Percentiles rank a stretch among this genome's conserved stretches.
Evolutionary conservation across 2,888 invertebrate species (phyloP).

Genomic region (Lasius platythorax): DNA sequence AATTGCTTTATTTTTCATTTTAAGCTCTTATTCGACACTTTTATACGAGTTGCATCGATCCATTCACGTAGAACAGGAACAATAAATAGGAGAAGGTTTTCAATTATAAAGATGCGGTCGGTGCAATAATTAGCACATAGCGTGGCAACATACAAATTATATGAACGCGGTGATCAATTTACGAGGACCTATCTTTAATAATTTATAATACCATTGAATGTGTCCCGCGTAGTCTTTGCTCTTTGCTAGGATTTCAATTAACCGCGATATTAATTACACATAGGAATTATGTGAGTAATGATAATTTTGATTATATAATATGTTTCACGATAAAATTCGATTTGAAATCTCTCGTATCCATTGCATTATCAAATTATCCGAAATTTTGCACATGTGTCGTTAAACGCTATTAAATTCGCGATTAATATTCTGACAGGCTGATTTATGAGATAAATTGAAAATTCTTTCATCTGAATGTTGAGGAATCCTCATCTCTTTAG

Average conservation of each 20-base stretch:
- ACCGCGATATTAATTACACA: conserved; percentile 41
- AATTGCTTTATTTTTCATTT: conserved; percentile 5
- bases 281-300: conserved; percentile 43
- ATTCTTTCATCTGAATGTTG: neutral
- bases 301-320: conserved; percentile 42
- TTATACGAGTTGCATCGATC: conserved; percentile 37
- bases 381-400: conserved; percentile 24
- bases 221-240: conserved; percentile 34
- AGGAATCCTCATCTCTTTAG: neutral
- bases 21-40: conserved; percentile 37
- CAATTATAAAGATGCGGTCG: conserved; percentile 65
- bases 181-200: conserved; percentile 66
- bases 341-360: conserved; percentile 4
- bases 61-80: conserved; percentile 54
- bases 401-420: conserved; percentile 35
- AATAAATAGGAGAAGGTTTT: conserved; percentile 61
- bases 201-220: conserved; percentile 74
- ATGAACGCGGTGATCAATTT: conserved; percentile 66
- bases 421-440: conserved; percentile 1
- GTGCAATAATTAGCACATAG: conserved; percentile 71
- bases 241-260: conserved; percentile 48
- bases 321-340: conserved; percentile 29
- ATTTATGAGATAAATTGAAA: conserved; percentile 22
- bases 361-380: conserved; percentile 23
- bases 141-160: conserved; percentile 65